These are phyloP conservation scores for Porites evermanni DNA, from an alignment of 92 coral and sea anemone species.

Conservation along the genomic window DNA sequence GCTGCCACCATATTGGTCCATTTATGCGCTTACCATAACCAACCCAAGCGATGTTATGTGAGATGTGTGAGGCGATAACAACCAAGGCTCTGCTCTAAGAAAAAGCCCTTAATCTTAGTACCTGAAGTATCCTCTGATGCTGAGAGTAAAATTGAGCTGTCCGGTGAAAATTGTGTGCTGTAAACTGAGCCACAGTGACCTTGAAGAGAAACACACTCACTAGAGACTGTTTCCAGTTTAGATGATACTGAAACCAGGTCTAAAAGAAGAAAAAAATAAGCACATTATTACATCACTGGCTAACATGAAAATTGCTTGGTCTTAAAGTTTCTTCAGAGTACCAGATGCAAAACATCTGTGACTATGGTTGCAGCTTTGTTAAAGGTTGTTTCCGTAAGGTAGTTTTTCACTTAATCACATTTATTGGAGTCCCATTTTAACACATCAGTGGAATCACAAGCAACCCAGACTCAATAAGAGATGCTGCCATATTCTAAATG, in stretches of 20 bases:
- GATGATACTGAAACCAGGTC: conserved; percentile 56
- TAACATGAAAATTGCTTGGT: no score
- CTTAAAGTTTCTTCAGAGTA: no score
- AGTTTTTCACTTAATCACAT: no score
- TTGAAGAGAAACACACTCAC: conserved; percentile 69
- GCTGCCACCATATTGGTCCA: no score
- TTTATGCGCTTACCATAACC: no score
- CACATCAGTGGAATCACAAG: no score
- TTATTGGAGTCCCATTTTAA: no score
- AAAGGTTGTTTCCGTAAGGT: no score
- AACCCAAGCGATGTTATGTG: neutral
- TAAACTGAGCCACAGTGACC: conserved; percentile 98
- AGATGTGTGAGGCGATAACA: neutral
- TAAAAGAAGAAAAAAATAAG: conserved; percentile 11
- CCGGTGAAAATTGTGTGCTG: conserved; percentile 84
- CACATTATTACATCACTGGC: neutral
- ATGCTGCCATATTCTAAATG: no score
- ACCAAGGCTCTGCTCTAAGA: neutral
- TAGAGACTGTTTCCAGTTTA: conserved; percentile 77
- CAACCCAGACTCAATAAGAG: no score
- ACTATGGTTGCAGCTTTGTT: no score
- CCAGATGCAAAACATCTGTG: no score
- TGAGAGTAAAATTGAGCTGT: conserved; percentile 80
- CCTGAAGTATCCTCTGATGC: conserved; percentile 88
- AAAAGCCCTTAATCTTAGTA: neutral